Evolutionary conservation across 2,113 vertebrate species (phyloP).

Genomic region (Melanotaenia duboulayi): DNA sequence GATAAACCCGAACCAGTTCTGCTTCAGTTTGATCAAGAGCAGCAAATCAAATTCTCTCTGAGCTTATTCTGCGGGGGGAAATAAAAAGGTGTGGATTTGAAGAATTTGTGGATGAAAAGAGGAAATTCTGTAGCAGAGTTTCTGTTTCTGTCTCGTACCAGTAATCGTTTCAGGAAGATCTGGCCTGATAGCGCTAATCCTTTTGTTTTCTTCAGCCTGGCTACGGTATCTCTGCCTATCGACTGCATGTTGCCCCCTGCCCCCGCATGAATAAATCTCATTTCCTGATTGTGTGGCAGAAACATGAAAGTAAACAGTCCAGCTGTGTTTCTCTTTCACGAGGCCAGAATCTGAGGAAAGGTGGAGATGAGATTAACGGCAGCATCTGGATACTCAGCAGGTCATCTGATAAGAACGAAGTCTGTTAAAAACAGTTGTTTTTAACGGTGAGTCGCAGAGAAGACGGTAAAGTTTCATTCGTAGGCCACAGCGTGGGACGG

Average conservation of each 20-base stretch:
- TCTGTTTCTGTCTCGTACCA: slow-evolving; percentile 16
- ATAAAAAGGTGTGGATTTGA: too few relatives aligned
- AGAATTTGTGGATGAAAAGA: slow-evolving; percentile 3
- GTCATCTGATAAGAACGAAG: neutral
- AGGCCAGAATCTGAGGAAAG: neutral
- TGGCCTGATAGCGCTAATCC: slow-evolving; percentile 44
- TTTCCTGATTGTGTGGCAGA: slow-evolving; percentile 48
- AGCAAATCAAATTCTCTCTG: too few relatives aligned
- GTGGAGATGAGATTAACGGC: slow-evolving; percentile 18
- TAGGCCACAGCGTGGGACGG: too few relatives aligned
- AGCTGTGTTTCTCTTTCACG: neutral
- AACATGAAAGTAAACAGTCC: slow-evolving; percentile 49
- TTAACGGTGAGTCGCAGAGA: neutral
- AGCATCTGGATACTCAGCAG: neutral
- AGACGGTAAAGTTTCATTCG: neutral
- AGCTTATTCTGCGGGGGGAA: too few relatives aligned
- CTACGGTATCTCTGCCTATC: slow-evolving; percentile 31
- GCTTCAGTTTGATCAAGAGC: too few relatives aligned
- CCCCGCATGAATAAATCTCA: slow-evolving; percentile 49
- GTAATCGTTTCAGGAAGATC: slow-evolving; percentile 36
- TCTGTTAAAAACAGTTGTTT: neutral
- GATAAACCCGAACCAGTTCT: too few relatives aligned
- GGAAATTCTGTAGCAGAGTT: neutral
- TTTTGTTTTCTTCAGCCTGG: slow-evolving; percentile 53
- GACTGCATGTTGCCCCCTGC: slow-evolving; percentile 36